Base-by-base conservation (phyloP, 2,113 vertebrate genomes). In the Sinocyclocheilus rhinocerous region DNA sequence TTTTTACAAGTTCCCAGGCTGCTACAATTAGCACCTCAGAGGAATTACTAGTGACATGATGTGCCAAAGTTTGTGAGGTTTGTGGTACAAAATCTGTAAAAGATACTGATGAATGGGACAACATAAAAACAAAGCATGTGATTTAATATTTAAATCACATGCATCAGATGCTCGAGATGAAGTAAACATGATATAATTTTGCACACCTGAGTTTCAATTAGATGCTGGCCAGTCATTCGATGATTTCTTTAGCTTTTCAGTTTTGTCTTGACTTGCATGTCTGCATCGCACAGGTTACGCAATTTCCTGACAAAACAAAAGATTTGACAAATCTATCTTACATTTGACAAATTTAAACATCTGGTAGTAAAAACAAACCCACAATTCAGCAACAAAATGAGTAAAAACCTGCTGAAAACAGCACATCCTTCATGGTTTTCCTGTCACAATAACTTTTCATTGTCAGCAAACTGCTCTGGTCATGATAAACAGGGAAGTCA, bases 401-500 rank as follows among this genome's bases (percentile, higher is more conserved):
- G 39, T 67, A 48, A 26, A 81, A 81, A 81, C 39, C 61, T 81
- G 61, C 79, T 81, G 79, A 81, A 81, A 67, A 67, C 79, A 81
- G 79, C 79, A 81, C n/a, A 67, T 50, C 78, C 78, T 81, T 24
- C 57, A 42, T 16, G 6, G 20, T 45, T 20, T 81, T 81, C 79
- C 79, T 81, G 79, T 67, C 79, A 24, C 79, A 20, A 67, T 81
- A 65, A 48, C 15, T 26, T 65, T 59, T 59, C 26, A n/a, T 59
- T 67, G 79, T 81, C 78, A 81, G 78, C 78, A 77, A 61, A 57
- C 50, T 81, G 57, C 61, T 50, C 59, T 50, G 61, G 79, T 81
- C 79, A 33, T 20, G 79, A 81, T 81, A 81, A 81, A 81, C 79
- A 81, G 42, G 79, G 79, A 81, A 81, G 79, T 48, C 48, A n/a